Base-by-base conservation (phyloP, 2,888 invertebrate genomes). In the Andrena camellia region DNA sequence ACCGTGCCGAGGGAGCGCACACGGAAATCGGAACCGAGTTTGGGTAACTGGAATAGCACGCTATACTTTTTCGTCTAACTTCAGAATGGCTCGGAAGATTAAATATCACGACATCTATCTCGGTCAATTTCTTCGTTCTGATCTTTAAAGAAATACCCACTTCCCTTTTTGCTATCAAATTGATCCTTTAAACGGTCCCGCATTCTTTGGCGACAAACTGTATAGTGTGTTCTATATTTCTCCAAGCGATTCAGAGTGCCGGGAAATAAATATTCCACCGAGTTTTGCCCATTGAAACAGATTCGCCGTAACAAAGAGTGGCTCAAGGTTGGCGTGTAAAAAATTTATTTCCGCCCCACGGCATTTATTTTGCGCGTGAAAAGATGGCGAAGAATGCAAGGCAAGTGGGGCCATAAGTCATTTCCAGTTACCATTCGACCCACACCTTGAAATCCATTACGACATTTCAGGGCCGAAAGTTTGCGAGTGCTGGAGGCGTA, bases 391-490 rank as follows among this genome's bases (percentile, higher is more conserved):
- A 81, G 50, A 66, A 63, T 54, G 48, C 20, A n/a, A 54, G 50
- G 82, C 60, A 57, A 64, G 67, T 7, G 54, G 35, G 60, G 72
- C 59, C 50, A 60, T 78, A 84, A 84, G 83, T 84, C 83, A 84
- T 70, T 33, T n/a, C 64, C 54, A 35, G 66, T 75, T 78, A 83
- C 75, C 78, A 70, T 84, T 72, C 70, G 84, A 78, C 87, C 78
- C 35, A 75, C 64, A 6, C 35, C 70, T 57, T 13, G 42, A 69
- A 78, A 87, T 87, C 82, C 87, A 87, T 86, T 87, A 80, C 81
- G 81, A 86, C 81, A 73, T 77, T 79, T 77, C 76, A 78, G 75
- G 42, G 63, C 68, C 78, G 69, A 60, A 67, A 71, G 29, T 78
- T 57, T 68, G 68, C 23, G 17, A 52, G 60, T 42, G 60, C 75